Base-by-base conservation (phyloP, 2,797 vertebrate genomes). In the Anomalospiza imberbis region DNA sequence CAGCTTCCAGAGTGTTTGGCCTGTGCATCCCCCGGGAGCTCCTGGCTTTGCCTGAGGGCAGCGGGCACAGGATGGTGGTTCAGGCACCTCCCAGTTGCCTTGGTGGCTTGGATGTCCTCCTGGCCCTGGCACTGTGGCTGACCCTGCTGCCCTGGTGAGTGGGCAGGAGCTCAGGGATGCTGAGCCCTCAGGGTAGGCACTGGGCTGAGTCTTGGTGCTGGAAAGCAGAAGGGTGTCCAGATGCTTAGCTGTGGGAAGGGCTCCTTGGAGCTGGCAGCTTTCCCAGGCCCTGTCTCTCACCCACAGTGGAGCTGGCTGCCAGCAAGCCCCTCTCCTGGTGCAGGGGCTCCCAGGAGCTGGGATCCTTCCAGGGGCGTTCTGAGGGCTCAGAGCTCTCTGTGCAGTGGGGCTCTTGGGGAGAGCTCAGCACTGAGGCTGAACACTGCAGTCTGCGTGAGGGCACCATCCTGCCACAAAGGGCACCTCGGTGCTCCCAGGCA, bases 361-460 rank as follows among this genome's bases (percentile, higher is more conserved):
- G 51, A 57, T 65, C 51, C 42, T 60, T 31, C 70, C 28, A 3
- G 82, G 10, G 31, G 6, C 0, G 0, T 51, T 1, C 28, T 12
- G 0, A 47, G 34, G 48, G 53, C 45, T 28, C 72, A 7, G 34
- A 40, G 9, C 26, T 19, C 36, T 48, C 45, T 13, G 47, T 54
- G 58, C 0, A 0, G 1, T 14, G 60, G 44, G 15, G 70, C 60
- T 88, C 40, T 29, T 25, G 10, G 42, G 40, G 26, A 22, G 28
- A 2, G 58, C 93, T 81, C 44, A 19, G 79, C 44, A 13, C 38
- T 1, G 2, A 50, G 53, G 67, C 71, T 0, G 1, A 62, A 47
- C 38, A 4, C 29, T 0, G 0, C 1, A 7, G 22, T 12, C 26
- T 20, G 72, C 48, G 36, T 0, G 0, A 28, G 44, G 47, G 55